These are phyloP conservation scores for Drosophila baimaii DNA, from an alignment of 1,140 invertebrate species.

Conservation along the genomic window DNA sequence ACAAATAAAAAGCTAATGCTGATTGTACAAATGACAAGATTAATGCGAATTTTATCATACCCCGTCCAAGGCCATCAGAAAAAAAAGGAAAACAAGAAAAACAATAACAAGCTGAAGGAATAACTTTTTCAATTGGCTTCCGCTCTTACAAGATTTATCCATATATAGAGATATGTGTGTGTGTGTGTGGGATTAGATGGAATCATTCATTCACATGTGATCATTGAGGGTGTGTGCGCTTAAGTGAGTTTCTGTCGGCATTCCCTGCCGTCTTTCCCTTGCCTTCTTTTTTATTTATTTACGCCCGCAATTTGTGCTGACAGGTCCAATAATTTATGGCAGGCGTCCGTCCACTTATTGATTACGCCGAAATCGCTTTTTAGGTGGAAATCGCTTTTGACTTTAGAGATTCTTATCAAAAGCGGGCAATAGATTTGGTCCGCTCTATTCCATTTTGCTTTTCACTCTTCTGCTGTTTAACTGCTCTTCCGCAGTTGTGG, in stretches of 20 bases:
- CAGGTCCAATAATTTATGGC: slow-evolving; percentile 76
- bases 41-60: background rate
- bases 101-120: slow-evolving; percentile 53
- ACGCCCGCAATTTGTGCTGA: slow-evolving; percentile 60
- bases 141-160: slow-evolving; percentile 48
- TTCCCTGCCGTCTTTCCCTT: slow-evolving; percentile 7
- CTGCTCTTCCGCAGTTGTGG: slow-evolving; percentile 42
- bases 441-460: slow-evolving; percentile 6
- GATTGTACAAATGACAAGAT: background rate
- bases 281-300: slow-evolving; percentile 48
- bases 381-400: slow-evolving; percentile 35
- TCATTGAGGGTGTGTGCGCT: slow-evolving; percentile 36
- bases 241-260: slow-evolving; percentile 30
- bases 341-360: slow-evolving; percentile 71
- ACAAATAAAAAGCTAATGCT: background rate
- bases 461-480: slow-evolving; percentile 24
- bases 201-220: slow-evolving; percentile 70
- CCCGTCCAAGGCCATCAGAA: slow-evolving; percentile 1
- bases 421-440: slow-evolving; percentile 14
- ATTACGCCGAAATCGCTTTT: slow-evolving; percentile 44
- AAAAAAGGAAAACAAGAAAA: slow-evolving; percentile 43
- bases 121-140: slow-evolving; percentile 77
- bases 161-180: slow-evolving; percentile 1
- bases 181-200: slow-evolving; percentile 45
- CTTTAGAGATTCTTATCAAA: slow-evolving; percentile 61